A percentile compares a stretch with the other conserved stretches of the same genome.
phyloP scores from a whole-genome alignment of 2,888 invertebrate species.

The Bimastos eiseni region DNA sequence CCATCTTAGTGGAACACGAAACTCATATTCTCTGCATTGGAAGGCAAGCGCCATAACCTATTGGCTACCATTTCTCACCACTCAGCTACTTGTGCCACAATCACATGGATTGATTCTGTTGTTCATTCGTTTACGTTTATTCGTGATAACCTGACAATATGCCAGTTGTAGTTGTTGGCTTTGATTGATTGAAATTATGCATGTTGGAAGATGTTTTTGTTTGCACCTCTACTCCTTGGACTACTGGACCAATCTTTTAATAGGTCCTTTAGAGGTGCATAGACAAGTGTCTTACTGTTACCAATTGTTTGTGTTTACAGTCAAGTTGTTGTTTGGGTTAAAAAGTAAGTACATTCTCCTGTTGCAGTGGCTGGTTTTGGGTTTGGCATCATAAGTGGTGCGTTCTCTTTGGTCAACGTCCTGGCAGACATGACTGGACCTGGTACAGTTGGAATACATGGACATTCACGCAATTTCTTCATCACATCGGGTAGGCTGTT shows the following conservation, averaged over 20 bases:
- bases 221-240: background rate
- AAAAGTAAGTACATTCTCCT: background rate
- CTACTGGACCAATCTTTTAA: background rate
- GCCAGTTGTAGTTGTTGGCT: too few relatives aligned
- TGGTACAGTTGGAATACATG: slow-evolving; percentile 86
- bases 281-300: background rate
- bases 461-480: slow-evolving; percentile 84
- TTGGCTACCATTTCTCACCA: too few relatives aligned
- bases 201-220: too few relatives aligned
- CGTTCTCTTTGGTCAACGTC: slow-evolving; percentile 91
- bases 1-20: too few relatives aligned
- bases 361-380: slow-evolving; percentile 85
- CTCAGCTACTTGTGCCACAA: too few relatives aligned
- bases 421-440: slow-evolving; percentile 92
- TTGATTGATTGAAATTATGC: too few relatives aligned
- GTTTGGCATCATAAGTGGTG: slow-evolving; percentile 92
- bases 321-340: background rate
- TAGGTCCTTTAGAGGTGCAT: background rate
- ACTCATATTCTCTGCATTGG: too few relatives aligned
- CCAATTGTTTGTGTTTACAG: background rate
- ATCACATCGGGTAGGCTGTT: slow-evolving; percentile 74
- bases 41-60: too few relatives aligned
- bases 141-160: too few relatives aligned
- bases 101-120: too few relatives aligned
- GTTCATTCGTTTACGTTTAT: too few relatives aligned